These are phyloP conservation scores for Ruditapes philippinarum DNA, from an alignment of 1,140 invertebrate species.

Conservation along the genomic window DNA sequence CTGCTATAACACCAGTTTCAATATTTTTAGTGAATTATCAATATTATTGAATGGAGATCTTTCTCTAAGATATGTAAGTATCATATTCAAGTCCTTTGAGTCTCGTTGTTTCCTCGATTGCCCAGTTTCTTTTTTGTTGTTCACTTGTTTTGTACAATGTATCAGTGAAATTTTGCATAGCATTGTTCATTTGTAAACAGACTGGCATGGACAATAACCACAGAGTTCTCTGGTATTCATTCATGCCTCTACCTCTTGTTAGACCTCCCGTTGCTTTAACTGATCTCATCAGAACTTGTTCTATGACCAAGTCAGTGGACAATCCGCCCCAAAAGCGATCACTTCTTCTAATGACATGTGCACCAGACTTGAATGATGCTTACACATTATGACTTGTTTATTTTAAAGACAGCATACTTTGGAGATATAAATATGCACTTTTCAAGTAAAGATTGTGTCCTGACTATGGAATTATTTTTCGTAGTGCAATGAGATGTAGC, in stretches of 20 bases:
- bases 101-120: constrained; percentile 2
- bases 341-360: constrained; percentile 69
- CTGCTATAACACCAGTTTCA: constrained; percentile 57
- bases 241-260: constrained; percentile 60
- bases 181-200: constrained; percentile 49
- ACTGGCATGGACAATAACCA: constrained; percentile 46
- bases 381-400: constrained; percentile 39
- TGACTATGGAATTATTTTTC: constrained; percentile 84
- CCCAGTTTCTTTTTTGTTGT: constrained; percentile 33
- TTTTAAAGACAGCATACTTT: constrained; percentile 48
- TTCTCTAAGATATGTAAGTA: neutral
- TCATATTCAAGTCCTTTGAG: neutral
- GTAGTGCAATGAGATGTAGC: constrained; percentile 68
- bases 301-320: constrained; percentile 82
- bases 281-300: constrained; percentile 74
- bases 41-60: constrained; percentile 18
- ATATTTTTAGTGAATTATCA: constrained; percentile 20
- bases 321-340: constrained; percentile 86
- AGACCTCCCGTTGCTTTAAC: constrained; percentile 57
- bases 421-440: constrained; percentile 54
- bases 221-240: constrained; percentile 11
- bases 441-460: constrained; percentile 65
- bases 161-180: constrained; percentile 51
- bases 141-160: constrained; percentile 16
- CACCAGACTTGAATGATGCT: constrained; percentile 10